Base-by-base conservation (phyloP, 2,888 invertebrate genomes). In the Automeris io region DNA sequence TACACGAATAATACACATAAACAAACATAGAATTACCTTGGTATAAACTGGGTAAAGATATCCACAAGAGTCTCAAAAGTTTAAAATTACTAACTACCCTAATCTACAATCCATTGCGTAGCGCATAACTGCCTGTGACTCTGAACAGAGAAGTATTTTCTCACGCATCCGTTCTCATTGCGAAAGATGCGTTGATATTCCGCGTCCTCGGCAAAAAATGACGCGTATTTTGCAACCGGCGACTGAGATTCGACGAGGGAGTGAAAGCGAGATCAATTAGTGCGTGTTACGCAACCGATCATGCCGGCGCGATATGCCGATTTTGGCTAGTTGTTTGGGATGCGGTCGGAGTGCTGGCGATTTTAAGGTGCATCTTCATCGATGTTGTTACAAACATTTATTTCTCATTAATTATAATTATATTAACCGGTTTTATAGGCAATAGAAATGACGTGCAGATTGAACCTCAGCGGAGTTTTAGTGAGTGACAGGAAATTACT, bases 201-300 rank as follows among this genome's bases (percentile, higher is more conserved):
- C 42, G 19, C 43, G 51, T 49, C 47, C 48, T 46, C 48, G 47
- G 47, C 35, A 47, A 50, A 50, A 51, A 43, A 43, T 39, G 31
- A 42, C 37, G 39, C 24, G 18, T 19, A 36, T 49, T 49, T 39
- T 42, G 51, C 46, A 49, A 39, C 35, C 29, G 29, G 16, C 29
- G 8, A 29, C 29, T 29, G 24, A 40, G 42, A 42, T 40, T 42
- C 25, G 42, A 25, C 25, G 40, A 34, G 50, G 47, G 52, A 34
- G 50, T 48, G 52, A 53, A 53, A 53, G 53, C 44, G 38, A 25
- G 36, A 29, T 29, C 46, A 48, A 53, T 53, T 51, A 49, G 40
- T 45, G 34, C 45, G 36, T 42, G 39, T 42, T 40, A 48, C 39
- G 48, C 41, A 46, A 47, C 31, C 7, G 40, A 40, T 23, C 35